Base-by-base conservation (phyloP, 2,888 invertebrate species). In the Lycia hirtaria region DNA sequence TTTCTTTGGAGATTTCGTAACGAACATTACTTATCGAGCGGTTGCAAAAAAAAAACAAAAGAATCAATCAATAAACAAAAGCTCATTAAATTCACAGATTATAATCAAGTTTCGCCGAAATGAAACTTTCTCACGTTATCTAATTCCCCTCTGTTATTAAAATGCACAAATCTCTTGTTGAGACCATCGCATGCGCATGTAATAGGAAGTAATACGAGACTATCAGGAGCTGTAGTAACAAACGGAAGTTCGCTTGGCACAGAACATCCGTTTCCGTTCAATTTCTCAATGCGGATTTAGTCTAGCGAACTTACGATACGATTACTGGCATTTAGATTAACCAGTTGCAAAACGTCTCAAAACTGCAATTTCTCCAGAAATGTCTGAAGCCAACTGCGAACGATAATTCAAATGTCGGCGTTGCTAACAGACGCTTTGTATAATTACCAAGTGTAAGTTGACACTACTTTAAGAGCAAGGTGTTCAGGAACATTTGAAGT, bases 191-290 rank as follows among this genome's bases (percentile, higher is more conserved):
- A 45, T 24, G 38, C 19, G 24, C 47, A 47, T 43, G 43, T 14
- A 48, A 35, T 37, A 56, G 56, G 49, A 56, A 56, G 56, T 44
- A 44, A 49, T 40, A 47, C 28, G 33, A 47, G 30, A 45, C 17
- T 32, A 37, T 20, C 22, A 40, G 26, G n/a, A n/a, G 28, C 26
- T 41, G 10, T 26, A 48, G 30, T 38, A 49, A 49, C 47, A 30
- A 53, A 52, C 48, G 52, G 48, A 53, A 43, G 30, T 52, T 24
- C 24, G 37, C 28, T 53, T 43, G 22, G 32, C 33, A 45, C 49
- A 45, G 75, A 69, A 72, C 77, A 74, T 78, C 75, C 77, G 76
- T 65, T 81, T 80, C 81, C 80, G 73, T 67, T 71, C 55, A 67
- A 71, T 71, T 74, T 75, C 56, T 41, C 43, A 51, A 55, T 26